Evolutionary conservation across 2,888 invertebrate genomes (phyloP), one percentile per base, ranked within the genome.

Genomic region (Orthosia gracilis): DNA sequence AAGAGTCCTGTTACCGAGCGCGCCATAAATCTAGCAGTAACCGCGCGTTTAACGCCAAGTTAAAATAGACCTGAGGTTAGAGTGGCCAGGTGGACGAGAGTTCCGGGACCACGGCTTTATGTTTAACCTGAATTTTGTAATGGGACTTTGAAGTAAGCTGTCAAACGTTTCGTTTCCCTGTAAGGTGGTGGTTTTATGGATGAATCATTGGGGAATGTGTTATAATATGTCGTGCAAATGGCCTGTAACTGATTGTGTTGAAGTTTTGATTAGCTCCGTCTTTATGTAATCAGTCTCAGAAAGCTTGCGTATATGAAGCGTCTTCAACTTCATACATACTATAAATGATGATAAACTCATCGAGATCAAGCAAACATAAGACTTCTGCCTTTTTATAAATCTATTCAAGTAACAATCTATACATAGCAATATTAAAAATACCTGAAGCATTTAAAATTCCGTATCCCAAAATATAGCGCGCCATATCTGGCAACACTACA

Each of bases 21-120:
- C 78, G 86, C 84, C 88, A 89, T 92, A 92, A 93, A 92, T 92
- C 90, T 91, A 88, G 84, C 85, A 86, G 88, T 90, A 91, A 90
- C 89, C 89, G 87, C 85, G 88, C 85, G 85, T 85, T 87, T 84
- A 85, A 86, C 86, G 82, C 73, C 55, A 70, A 23, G 83, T 79
- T 81, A 74, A 87, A 84, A 87, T 87, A 87, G 81, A 84, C 59
- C 67, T 70, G 76, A 57, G 67, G 69, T 61, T 80, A 82, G 73
- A 64, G 83, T 71, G 72, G 65, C 86, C 86, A 86, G 63, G 64
- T 79, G 71, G 59, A 49, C 40, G 45, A 9, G 15, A 23, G 45
- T 69, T 68, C 65, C 40, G 31, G 75, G 78, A 83, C 69, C 50
- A 49, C n/a, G 54, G 31, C 61, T 54, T 70, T 57, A 70, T 57